These are phyloP conservation scores for Plebejus melissa DNA, from an alignment of 2,888 invertebrate genomes.

Conservation along the genomic window DNA sequence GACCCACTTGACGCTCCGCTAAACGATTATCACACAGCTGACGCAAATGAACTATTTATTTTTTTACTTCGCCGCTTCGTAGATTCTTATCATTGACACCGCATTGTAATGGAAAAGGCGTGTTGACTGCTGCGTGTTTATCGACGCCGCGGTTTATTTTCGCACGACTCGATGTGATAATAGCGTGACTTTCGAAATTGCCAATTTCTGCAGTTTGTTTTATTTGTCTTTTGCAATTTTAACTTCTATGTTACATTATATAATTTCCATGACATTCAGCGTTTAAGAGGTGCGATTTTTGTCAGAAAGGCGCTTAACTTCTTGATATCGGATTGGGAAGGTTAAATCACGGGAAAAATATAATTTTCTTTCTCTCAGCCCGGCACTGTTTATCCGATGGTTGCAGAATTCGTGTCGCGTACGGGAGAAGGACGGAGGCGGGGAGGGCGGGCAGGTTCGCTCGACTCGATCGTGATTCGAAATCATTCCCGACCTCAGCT, in stretches of 20 bases:
- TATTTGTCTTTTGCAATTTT: neutral
- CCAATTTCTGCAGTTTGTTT: neutral
- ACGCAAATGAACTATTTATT: conserved; percentile 51
- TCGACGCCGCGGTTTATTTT: neutral
- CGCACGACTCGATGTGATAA: conserved; percentile 9
- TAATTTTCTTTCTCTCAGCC: conserved; percentile 36
- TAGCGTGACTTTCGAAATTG: conserved; percentile 4
- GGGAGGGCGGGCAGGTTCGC: conserved; percentile 65
- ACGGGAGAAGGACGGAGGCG: conserved; percentile 61
- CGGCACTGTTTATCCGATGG: conserved; percentile 46
- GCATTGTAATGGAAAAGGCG: conserved; percentile 4
- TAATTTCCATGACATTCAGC: neutral
- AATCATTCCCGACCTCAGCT: conserved; percentile 41
- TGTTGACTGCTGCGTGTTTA: neutral
- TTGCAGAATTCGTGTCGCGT: conserved; percentile 55
- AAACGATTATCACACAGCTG: conserved; percentile 58
- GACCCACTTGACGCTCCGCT: conserved; percentile 51
- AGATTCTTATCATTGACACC: conserved; percentile 22
- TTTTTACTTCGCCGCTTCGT: conserved; percentile 35
- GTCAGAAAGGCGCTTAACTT: neutral
- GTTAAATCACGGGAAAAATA: neutral
- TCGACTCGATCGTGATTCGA: conserved; percentile 61
- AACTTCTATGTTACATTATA: neutral
- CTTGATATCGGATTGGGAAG: neutral
- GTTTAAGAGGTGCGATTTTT: neutral